phyloP scores from a whole-genome alignment of 2,113 vertebrate species.

The Phrynocephalus versicolor region DNA sequence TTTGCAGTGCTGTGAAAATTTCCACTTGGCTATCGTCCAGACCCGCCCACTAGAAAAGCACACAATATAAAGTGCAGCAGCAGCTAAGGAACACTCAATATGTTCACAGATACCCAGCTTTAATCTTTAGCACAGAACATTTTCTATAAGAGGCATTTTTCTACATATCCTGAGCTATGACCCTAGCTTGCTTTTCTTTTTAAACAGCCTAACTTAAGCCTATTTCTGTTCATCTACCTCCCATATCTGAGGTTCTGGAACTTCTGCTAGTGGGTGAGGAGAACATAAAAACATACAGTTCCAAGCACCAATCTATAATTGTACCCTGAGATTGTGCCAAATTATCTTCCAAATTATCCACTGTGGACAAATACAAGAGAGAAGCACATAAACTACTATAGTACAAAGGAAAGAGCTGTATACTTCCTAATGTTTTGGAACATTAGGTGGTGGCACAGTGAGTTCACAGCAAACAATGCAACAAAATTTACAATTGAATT shows the following conservation, averaged over 20 bases:
- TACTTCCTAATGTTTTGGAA: not conserved
- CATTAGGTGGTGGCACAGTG: too few relatives aligned
- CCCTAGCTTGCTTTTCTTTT: not conserved
- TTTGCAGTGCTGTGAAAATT: constrained; percentile 51
- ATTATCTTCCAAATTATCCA: not conserved
- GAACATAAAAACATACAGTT: not conserved
- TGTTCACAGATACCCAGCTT: constrained; percentile 34
- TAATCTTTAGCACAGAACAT: constrained; percentile 3
- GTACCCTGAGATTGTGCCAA: not conserved
- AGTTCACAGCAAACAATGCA: not conserved
- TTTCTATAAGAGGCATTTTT: not conserved
- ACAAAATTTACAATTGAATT: not conserved
- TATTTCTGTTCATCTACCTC: not conserved
- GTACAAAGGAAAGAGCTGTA: not conserved
- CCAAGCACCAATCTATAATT: not conserved
- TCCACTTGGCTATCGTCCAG: constrained; percentile 44
- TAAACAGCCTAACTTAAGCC: not conserved
- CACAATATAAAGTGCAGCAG: constrained; percentile 26
- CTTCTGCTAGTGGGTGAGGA: not conserved
- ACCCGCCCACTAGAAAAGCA: constrained; percentile 17
- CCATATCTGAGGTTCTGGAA: not conserved
- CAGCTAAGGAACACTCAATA: constrained; percentile 21
- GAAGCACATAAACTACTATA: not conserved
- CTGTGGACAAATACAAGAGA: not conserved
- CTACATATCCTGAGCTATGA: not conserved